Percentiles rank a stretch among this genome's conserved stretches.
Evolutionary conservation across 2,888 invertebrate species (phyloP).

Genomic region (Microplitis manilae): DNA sequence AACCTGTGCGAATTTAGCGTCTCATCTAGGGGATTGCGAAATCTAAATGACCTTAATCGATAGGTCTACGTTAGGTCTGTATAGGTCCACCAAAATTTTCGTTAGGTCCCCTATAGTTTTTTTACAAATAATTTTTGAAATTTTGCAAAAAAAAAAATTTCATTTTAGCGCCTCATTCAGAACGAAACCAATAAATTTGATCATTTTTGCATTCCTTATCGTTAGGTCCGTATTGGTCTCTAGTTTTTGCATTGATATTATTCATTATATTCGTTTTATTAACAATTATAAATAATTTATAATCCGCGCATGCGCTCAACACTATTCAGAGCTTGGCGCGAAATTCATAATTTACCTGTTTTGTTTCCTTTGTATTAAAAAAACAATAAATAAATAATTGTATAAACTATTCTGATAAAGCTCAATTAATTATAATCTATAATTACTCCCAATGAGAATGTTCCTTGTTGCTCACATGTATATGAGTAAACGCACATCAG

Average conservation of each 20-base stretch:
- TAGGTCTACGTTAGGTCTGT: not conserved
- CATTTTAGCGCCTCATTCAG: not conserved
- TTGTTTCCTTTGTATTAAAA: not conserved
- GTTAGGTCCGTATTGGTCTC: not conserved
- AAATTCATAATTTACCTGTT: not conserved
- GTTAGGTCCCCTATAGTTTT: not conserved
- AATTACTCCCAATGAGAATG: too few species aligned
- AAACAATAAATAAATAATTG: not conserved
- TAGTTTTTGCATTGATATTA: not conserved
- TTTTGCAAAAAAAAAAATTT: not conserved
- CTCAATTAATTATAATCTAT: too few species aligned
- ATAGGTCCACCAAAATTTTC: not conserved
- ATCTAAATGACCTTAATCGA: not conserved
- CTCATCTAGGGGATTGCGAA: not conserved
- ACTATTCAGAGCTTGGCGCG: not conserved
- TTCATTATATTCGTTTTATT: not conserved
- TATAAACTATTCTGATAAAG: too few species aligned
- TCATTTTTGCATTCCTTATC: not conserved
- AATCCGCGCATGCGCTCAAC: slow-evolving; percentile 7
- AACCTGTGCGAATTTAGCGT: not conserved
- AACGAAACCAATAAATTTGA: not conserved
- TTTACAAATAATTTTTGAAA: not conserved
- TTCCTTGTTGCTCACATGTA: too few species aligned
- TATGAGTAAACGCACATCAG: too few species aligned
- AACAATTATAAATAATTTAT: not conserved